Evolutionary conservation across 2,797 vertebrate genomes (phyloP).

Genomic region (Linurgus olivaceus): DNA sequence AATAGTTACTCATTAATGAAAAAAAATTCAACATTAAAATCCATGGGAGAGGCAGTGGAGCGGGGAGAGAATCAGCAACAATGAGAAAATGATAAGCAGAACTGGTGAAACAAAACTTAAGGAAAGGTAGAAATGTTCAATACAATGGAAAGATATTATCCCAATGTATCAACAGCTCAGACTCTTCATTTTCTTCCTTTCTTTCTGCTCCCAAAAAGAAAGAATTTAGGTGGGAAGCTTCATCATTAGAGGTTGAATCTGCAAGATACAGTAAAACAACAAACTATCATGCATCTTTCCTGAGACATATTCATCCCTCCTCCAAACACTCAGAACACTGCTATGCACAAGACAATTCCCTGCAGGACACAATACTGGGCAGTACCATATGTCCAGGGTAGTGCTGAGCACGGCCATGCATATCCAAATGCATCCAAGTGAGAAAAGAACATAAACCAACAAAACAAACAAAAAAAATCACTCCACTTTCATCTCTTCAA

Average conservation of each 20-base stretch:
- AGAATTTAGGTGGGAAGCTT: conserved; percentile 80
- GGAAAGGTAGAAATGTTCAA: conserved; percentile 75
- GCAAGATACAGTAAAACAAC: conserved; percentile 80
- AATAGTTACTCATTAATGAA: conserved; percentile 34
- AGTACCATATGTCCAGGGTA: background rate
- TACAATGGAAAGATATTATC: conserved; percentile 75
- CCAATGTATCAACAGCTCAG: conserved; percentile 78
- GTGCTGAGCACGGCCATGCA: background rate
- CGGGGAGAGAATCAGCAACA: conserved; percentile 30
- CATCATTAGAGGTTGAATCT: conserved; percentile 78
- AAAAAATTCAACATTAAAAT: conserved; percentile 51
- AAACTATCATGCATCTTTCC: conserved; percentile 77
- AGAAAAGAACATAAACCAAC: background rate
- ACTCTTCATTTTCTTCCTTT: conserved; percentile 80
- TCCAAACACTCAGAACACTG: conserved; percentile 60
- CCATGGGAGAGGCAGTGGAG: conserved; percentile 38
- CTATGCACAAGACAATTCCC: conserved; percentile 20
- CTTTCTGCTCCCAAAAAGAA: conserved; percentile 78
- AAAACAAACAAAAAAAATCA: background rate
- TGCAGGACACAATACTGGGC: background rate
- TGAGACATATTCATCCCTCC: conserved; percentile 59
- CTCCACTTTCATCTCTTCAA: background rate
- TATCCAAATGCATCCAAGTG: background rate
- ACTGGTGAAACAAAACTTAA: conserved; percentile 74
- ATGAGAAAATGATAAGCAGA: conserved; percentile 63